Conservation (phyloP, 2,888 invertebrate species). For the Sphinx pinastri region DNA sequence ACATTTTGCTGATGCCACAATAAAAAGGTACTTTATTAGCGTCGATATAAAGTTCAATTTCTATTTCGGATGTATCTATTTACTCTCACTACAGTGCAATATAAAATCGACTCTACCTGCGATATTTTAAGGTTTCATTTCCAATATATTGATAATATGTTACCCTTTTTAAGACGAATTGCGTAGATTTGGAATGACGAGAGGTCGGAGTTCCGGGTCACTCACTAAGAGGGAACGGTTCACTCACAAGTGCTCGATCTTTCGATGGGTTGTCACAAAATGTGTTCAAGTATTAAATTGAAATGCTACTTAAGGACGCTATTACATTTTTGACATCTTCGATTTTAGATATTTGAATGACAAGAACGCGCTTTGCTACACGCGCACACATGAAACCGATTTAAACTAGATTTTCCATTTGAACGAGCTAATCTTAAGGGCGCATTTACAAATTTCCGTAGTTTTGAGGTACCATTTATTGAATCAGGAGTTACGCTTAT, state of each 20-base stretch:
- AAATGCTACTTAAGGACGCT: neutral
- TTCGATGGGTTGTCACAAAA: slow-evolving; percentile 20
- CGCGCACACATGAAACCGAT: no score
- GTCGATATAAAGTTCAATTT: slow-evolving; percentile 15
- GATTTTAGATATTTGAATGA: no score
- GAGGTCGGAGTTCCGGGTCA: slow-evolving; percentile 22
- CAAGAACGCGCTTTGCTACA: no score
- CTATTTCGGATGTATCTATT: neutral
- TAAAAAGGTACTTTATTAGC: neutral
- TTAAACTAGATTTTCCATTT: no score
- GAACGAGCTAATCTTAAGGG: no score
- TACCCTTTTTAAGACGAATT: slow-evolving; percentile 16
- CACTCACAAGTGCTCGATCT: slow-evolving; percentile 20
- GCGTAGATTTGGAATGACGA: slow-evolving; percentile 16
- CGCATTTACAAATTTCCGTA: no score
- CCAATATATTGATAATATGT: neutral
- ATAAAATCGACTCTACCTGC: neutral
- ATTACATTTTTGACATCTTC: no score
- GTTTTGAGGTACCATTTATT: no score
- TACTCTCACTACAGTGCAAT: neutral
- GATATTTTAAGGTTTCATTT: neutral
- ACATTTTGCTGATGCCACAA: neutral
- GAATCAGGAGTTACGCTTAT: no score
- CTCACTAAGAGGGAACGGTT: slow-evolving; percentile 19
- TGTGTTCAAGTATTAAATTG: slow-evolving; percentile 3